phyloP scores from a whole-genome alignment of 1,140 invertebrate species.

The Belonocnema kinseyi region DNA sequence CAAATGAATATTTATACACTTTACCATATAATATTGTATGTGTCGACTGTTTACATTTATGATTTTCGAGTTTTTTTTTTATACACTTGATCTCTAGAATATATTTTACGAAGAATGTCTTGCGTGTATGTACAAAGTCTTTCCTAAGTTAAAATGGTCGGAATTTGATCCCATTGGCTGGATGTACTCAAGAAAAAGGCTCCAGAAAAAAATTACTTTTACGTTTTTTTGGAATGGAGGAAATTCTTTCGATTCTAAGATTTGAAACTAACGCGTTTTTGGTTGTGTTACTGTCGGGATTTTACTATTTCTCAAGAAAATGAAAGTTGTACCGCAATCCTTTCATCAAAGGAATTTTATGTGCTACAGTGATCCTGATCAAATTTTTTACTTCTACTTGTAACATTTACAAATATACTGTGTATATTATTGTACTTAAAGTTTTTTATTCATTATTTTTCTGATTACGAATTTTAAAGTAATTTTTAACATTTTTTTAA shows the following conservation, averaged over 20 bases:
- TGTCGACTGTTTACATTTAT: conserved; percentile 37
- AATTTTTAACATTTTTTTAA: no score
- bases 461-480: no score
- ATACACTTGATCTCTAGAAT: neutral
- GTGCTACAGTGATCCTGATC: conserved; percentile 10
- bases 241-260: neutral
- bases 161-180: neutral
- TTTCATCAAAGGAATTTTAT: conserved; percentile 12
- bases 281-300: neutral
- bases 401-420: conserved; percentile 26
- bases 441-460: neutral
- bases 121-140: neutral
- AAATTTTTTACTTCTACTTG: conserved; percentile 15
- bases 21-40: conserved; percentile 47
- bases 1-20: conserved; percentile 41
- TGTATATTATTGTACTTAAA: conserved; percentile 23
- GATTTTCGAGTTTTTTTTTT: neutral
- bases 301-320: neutral
- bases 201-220: neutral
- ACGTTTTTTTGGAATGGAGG: neutral
- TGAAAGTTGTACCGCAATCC: neutral
- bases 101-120: neutral
- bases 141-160: neutral
- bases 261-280: neutral
- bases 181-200: neutral